Percentiles rank a stretch among this genome's conserved stretches.
Evolutionary conservation across 2,888 invertebrate species (phyloP).

Genomic region (Cinara cedri): DNA sequence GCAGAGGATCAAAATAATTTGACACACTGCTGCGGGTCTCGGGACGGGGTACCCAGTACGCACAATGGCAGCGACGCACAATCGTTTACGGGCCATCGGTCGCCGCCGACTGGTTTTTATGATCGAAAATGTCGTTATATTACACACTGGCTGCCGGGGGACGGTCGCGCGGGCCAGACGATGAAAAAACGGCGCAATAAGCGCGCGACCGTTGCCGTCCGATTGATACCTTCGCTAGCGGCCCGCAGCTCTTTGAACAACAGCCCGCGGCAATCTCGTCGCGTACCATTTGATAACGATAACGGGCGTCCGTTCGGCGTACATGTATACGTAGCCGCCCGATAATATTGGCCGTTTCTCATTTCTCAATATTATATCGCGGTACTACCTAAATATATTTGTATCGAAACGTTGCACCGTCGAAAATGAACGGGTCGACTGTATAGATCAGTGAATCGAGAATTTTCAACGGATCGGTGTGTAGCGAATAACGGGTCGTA

Average conservation of each 20-base stretch:
- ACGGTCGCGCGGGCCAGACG: background rate
- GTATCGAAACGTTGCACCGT: too few relatives aligned
- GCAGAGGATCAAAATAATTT: slow-evolving; percentile 37
- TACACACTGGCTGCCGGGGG: background rate
- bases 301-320: too few relatives aligned
- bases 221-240: background rate
- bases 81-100: slow-evolving; percentile 40
- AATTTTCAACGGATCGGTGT: too few relatives aligned
- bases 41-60: background rate
- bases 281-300: slow-evolving; percentile 40
- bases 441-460: too few relatives aligned
- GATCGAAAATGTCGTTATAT: slow-evolving; percentile 9
- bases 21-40: slow-evolving; percentile 8
- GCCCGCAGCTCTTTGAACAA: background rate
- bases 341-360: too few relatives aligned
- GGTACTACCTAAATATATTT: too few relatives aligned
- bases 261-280: slow-evolving; percentile 8
- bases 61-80: background rate
- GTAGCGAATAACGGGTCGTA: too few relatives aligned
- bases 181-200: background rate
- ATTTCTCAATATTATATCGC: too few relatives aligned
- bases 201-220: background rate
- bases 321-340: too few relatives aligned
- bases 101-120: slow-evolving; percentile 18
- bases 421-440: too few relatives aligned